Percentiles rank a stretch among this genome's conserved stretches.
Conservation (phyloP, 1,140 invertebrate species). For the Microplitis demolitor region DNA sequence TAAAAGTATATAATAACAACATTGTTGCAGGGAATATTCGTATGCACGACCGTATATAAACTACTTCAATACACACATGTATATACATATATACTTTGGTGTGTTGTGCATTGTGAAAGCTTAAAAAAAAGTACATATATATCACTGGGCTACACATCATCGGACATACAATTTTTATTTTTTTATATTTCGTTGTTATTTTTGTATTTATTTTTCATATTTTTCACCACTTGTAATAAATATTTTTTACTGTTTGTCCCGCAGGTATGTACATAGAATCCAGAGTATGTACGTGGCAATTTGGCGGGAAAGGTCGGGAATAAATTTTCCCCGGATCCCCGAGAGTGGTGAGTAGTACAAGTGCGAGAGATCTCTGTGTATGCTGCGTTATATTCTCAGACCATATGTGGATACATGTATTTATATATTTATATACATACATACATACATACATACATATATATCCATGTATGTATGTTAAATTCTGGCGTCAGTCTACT, state of each 20-base stretch:
- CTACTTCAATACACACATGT: neutral
- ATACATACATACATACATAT: neutral
- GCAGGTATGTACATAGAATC: neutral
- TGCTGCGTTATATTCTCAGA: slow-evolving; percentile 2
- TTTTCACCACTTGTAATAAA: neutral
- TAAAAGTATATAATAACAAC: slow-evolving; percentile 9
- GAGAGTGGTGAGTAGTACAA: slow-evolving; percentile 12
- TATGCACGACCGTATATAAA: neutral
- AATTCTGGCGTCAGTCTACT: no score
- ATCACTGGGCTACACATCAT: neutral
- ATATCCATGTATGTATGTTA: neutral
- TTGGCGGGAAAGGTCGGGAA: slow-evolving; percentile 10
- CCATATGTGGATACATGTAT: slow-evolving; percentile 22
- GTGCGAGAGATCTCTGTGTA: neutral
- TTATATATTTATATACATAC: neutral
- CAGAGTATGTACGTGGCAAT: neutral
- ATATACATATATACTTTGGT: no score
- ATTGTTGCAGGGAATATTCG: neutral
- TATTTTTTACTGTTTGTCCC: slow-evolving; percentile 9
- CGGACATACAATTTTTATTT: neutral
- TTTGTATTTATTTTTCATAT: neutral
- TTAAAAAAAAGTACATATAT: neutral
- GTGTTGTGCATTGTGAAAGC: neutral
- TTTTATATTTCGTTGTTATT: no score
- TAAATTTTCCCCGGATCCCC: slow-evolving; percentile 18